Evolutionary conservation across 2,113 vertebrate species (phyloP).

Genomic region (Chrysemys picta): DNA sequence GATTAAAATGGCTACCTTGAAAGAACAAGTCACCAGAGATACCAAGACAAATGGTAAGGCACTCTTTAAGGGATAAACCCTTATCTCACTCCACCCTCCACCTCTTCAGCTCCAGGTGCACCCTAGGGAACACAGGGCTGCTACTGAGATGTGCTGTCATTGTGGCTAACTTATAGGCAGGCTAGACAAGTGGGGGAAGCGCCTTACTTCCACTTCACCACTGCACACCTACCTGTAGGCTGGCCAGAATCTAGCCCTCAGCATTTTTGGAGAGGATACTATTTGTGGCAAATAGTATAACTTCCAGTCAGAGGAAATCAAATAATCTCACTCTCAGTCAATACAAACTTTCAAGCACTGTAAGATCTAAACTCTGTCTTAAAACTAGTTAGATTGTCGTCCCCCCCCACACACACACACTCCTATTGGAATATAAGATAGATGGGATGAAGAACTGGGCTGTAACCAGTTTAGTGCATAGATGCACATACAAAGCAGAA

Average conservation of each 20-base stretch:
- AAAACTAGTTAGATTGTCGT: background rate
- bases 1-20: background rate
- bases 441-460: background rate
- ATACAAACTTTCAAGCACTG: conserved; percentile 8
- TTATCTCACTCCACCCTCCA: too few species aligned
- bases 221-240: background rate
- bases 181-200: rapidly evolving
- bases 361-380: background rate
- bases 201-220: background rate
- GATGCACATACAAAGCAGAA: background rate
- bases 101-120: too few species aligned
- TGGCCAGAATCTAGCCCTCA: background rate
- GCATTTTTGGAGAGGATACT: background rate
- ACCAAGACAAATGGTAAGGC: rapidly evolving
- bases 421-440: background rate
- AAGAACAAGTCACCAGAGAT: background rate
- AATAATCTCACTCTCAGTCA: background rate
- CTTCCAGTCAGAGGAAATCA: background rate
- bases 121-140: too few species aligned
- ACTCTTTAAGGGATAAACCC: background rate
- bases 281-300: background rate
- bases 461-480: background rate
- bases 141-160: too few species aligned
- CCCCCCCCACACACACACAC: too few species aligned
- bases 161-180: background rate